Evolutionary conservation across 1,140 invertebrate species (phyloP), one percentile per base, ranked within the genome.

Genomic region (Pachypsylla venusta): DNA sequence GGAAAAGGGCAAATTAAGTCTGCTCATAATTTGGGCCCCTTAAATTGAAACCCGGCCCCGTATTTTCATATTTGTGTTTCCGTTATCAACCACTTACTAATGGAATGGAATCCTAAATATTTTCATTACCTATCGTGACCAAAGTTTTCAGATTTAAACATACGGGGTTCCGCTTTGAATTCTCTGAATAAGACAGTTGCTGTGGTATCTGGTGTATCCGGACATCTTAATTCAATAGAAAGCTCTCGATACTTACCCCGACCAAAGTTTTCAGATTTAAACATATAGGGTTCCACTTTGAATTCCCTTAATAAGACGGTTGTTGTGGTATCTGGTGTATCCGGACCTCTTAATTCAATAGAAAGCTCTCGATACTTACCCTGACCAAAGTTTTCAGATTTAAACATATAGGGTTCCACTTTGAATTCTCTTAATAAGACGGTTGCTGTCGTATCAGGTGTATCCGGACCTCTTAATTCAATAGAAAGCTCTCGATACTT

Each of bases 401-500:
- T 81, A 61, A 81, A 81, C 63, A 80, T 81, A 67, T 81, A 83
- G 0, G 81, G 79, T 64, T 84, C 80, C 1, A 81, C 61, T 57
- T 77, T 76, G 63, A 80, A 71, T 12, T 73, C 73, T 61, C 76
- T 73, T 39, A 71, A 69, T 16, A 70, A 61, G 4, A 74, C 58
- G 5, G 62, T 75, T 22, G 63, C 67, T 65, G 10, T 68, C 70
- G 14, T 56, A 65, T 67, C 75, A 80, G 74, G 42, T 73, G 70
- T 7, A 78, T 78, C 64, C 83, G 83, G 53, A 78, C 73, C 59
- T 77, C 76, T 58, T 74, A 76, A 64, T 79, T 80, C 61, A 81
- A 81, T 63, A 80, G 80, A 67, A 81, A 83, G 0, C 81, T 78
- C 64, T 84, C 80, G n/a, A n/a, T n/a, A n/a, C 58, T 66, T 67